phyloP scores from a whole-genome alignment of 2,113 vertebrate species.

The Eptatretus burgeri region DNA sequence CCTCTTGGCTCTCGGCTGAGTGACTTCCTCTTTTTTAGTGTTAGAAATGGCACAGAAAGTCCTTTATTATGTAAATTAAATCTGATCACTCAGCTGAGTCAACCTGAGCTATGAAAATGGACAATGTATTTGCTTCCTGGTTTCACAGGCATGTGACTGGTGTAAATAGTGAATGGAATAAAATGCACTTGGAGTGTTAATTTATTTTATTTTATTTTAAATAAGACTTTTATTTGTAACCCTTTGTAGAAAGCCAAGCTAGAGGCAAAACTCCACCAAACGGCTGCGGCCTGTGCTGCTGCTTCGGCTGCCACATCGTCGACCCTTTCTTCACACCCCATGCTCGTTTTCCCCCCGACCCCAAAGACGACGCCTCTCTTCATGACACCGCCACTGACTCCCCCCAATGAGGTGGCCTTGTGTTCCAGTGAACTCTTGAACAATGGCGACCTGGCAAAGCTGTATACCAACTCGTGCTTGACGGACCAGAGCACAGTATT shows the following conservation, averaged over 20 bases:
- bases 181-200: conserved; percentile 4
- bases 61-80: too few species aligned
- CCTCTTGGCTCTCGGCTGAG: not conserved
- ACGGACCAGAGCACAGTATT: too few species aligned
- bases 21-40: too few species aligned
- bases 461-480: conserved; percentile 44
- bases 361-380: conserved; percentile 95
- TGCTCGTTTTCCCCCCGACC: conserved; percentile 59
- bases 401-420: conserved; percentile 70
- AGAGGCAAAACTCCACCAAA: conserved; percentile 94
- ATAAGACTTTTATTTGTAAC: conserved; percentile 10
- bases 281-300: conserved; percentile 35
- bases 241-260: conserved; percentile 59
- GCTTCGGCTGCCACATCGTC: conserved; percentile 57
- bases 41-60: too few species aligned
- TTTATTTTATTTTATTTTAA: conserved; percentile 14
- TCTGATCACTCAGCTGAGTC: too few species aligned
- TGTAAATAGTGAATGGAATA: not conserved
- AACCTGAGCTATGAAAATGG: too few species aligned
- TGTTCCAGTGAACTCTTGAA: conserved; percentile 11
- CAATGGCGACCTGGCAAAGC: conserved; percentile 73
- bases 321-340: conserved; percentile 40
- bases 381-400: conserved; percentile 92
- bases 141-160: not conserved
- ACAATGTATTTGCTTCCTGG: too few species aligned